phyloP scores from a whole-genome alignment of 1,140 invertebrate species.

The Philaenus spumarius region DNA sequence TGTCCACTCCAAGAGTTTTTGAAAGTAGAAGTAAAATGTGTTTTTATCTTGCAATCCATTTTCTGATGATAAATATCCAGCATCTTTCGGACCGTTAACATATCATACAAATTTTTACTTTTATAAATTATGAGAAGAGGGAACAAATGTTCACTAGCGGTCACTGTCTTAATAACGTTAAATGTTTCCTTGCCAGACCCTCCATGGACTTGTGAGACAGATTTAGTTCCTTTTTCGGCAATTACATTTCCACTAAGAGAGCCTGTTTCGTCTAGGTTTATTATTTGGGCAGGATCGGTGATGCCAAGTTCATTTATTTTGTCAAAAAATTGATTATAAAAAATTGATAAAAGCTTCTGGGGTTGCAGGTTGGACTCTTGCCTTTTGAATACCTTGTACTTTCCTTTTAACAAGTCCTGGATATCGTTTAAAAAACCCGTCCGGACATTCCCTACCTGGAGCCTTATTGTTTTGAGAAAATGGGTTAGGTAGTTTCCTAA shows the following conservation, averaged over 20 bases:
- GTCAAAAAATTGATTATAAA: too few relatives aligned
- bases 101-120: constrained; percentile 13
- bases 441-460: constrained; percentile 9
- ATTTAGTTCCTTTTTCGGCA: constrained; percentile 1
- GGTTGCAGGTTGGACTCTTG: constrained; percentile 9
- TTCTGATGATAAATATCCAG: constrained; percentile 9
- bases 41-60: constrained; percentile 7
- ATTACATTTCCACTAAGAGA: not conserved
- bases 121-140: constrained; percentile 13
- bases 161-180: constrained; percentile 2
- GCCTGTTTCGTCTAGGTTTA: constrained; percentile 9
- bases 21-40: constrained; percentile 3
- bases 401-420: constrained; percentile 2
- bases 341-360: not conserved
- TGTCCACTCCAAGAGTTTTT: constrained; percentile 14
- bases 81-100: constrained; percentile 4
- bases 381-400: constrained; percentile 3
- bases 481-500: constrained; percentile 3
- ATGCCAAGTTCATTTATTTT: not conserved
- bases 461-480: constrained; percentile 1
- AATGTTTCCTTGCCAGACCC: constrained; percentile 8
- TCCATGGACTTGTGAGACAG: constrained; percentile 7
- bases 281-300: constrained; percentile 2
- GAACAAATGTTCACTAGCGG: constrained; percentile 7
- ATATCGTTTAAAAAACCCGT: constrained; percentile 8